Evolutionary conservation across 92 coral and sea anemone species (phyloP), one percentile per base, ranked within the genome.

Genomic region (Palythoa grandiflora): DNA sequence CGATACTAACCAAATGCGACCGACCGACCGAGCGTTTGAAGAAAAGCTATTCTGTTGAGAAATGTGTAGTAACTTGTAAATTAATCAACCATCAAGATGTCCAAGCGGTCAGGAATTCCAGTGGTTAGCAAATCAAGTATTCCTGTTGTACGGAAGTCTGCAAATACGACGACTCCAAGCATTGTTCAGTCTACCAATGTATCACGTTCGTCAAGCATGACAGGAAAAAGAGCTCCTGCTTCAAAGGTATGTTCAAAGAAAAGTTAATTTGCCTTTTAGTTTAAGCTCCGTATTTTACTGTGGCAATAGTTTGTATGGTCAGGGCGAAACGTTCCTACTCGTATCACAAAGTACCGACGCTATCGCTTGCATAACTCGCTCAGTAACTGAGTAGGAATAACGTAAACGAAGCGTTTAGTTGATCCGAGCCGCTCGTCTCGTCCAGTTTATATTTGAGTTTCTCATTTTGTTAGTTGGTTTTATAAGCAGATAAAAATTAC

Each of bases 41-140:
- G 1, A n/a, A 9, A 12, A 16, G 19, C 59, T 20, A 48, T 1
- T 15, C 20, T 57, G 55, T n/a, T 48, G 19, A 47, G 54, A n/a
- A 8, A n/a, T 4, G 11, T 50, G 48, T n/a, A 20, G 37, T 77
- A 77, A 55, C 6, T 50, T 17, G 16, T 35, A 11, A 79, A 16
- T 68, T 39, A n/a, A n/a, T 17, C 65, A 21, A 52, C 61, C 38
- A 3, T 47, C 40, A 68, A 20, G n/a, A 81, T 81, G 86, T 81
- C 63, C 14, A 81, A 81, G 66, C 94, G 98, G 39, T 94, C 98
- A 39, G 92, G 96, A 16, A 93, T 94, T 83, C 98, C 98, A 1
- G 90, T 93, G 20, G 68, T 86, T 12, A 90, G 90, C 40, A 93
- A 79, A 84, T 80, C 96, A 16, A 74, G 88, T 89, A 91, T 94